These are phyloP conservation scores for Coelopa pilipes DNA, from an alignment of 2,888 invertebrate genomes.

Conservation along the genomic window DNA sequence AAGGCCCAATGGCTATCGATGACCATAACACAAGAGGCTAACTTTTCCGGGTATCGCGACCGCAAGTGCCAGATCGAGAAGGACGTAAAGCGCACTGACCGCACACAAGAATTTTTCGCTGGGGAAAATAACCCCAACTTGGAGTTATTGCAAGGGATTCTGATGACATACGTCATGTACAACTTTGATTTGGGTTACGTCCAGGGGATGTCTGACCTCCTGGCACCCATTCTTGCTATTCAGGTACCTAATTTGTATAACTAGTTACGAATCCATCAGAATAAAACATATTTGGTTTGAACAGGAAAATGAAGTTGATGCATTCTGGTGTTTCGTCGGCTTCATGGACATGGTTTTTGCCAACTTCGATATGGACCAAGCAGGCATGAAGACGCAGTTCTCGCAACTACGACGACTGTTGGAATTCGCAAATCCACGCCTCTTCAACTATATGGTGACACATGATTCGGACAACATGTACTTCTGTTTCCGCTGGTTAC, in stretches of 20 bases:
- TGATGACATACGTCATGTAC: constrained; percentile 99
- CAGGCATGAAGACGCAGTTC: constrained; percentile 94
- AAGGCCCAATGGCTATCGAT: constrained; percentile 97
- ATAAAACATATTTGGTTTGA: background rate
- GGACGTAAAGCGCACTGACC: constrained; percentile 95
- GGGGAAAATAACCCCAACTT: constrained; percentile 94
- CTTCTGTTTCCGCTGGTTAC: constrained; percentile 98
- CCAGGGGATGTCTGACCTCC: constrained; percentile 97
- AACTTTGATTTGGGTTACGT: constrained; percentile 97
- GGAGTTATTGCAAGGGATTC: constrained; percentile 84
- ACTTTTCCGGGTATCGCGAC: constrained; percentile 89
- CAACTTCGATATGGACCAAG: constrained; percentile 97
- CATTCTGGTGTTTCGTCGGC: constrained; percentile 99
- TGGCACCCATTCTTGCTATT: constrained; percentile 90
- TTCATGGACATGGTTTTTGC: constrained; percentile 93
- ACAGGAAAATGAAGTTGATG: constrained; percentile 92
- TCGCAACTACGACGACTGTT: constrained; percentile 84
- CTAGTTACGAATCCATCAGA: no score
- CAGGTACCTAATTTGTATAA: constrained; percentile 44
- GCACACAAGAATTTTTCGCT: constrained; percentile 89
- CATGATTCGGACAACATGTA: constrained; percentile 88
- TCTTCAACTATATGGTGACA: constrained; percentile 83
- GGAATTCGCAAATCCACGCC: constrained; percentile 82
- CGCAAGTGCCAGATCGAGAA: constrained; percentile 95
- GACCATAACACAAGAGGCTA: constrained; percentile 84